A percentile compares a stretch with the other conserved stretches of the same genome.
phyloP scores from a whole-genome alignment of 1,140 invertebrate genomes.

The Schlechtendalia chinensis region DNA sequence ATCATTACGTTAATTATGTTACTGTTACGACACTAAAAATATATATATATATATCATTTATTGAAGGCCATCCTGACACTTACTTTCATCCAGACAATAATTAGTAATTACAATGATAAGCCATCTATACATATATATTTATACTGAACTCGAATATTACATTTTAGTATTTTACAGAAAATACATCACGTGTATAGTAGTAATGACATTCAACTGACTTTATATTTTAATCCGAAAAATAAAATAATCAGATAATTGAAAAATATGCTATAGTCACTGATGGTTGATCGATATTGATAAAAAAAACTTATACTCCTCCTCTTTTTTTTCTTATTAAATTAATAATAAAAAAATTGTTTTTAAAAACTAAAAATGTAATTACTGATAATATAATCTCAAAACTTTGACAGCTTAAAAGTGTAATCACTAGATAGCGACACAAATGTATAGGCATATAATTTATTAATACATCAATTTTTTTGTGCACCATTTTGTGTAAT shows the following conservation, averaged over 20 bases:
- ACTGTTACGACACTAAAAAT: neutral
- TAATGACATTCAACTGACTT: conserved; percentile 48
- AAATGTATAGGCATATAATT: too few relatives aligned
- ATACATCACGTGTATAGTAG: neutral
- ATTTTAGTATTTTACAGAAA: neutral
- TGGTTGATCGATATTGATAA: neutral
- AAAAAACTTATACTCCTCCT: neutral
- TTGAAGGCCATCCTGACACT: conserved; percentile 24
- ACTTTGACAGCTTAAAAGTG: neutral
- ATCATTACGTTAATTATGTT: neutral
- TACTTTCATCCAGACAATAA: conserved; percentile 19
- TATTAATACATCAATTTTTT: neutral
- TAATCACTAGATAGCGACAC: neutral
- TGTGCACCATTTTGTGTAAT: too few relatives aligned
- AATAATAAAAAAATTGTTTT: too few relatives aligned
- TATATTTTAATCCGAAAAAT: conserved; percentile 24
- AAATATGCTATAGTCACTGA: neutral
- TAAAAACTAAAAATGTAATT: neutral
- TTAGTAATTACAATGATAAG: neutral
- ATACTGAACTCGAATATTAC: neutral
- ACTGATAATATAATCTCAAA: neutral
- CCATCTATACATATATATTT: neutral
- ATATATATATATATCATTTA: neutral
- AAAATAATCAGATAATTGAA: neutral
- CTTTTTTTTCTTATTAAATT: neutral